Evolutionary conservation across 2,888 invertebrate genomes (phyloP), one percentile per base, ranked within the genome.

Genomic region (Thalpophila matura): DNA sequence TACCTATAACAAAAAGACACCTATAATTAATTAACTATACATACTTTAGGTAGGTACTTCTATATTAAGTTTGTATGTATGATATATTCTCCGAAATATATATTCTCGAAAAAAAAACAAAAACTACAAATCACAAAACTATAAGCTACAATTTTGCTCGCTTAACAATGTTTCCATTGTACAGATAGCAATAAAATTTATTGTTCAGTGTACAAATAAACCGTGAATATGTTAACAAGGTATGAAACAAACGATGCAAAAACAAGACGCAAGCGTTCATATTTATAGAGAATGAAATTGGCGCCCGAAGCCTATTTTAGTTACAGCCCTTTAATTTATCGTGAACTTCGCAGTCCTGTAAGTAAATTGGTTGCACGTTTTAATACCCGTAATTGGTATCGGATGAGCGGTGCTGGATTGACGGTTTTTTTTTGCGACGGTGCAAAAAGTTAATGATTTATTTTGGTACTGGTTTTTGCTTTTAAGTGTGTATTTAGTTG

Each of bases 201-300:
- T 78, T 76, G 64, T 77, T 70, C 63, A 45, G 49, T 68, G 51
- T 70, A 77, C 79, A 81, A 84, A 84, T 83, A 84, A 82, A 84
- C 77, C 74, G 73, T 77, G 62, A 54, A 64, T 66, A 79, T 85
- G 86, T 83, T 89, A 89, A 89, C 87, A 87, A 88, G 87, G 79
- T 79, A 81, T 77, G 75, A 77, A 76, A 77, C 74, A 80, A 82
- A 80, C 74, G 74, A 72, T 65, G 71, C 65, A 66, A 75, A 79
- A 74, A 78, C 69, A 77, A 81, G 79, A 79, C 68, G 51, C 66
- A 63, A 77, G 60, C 46, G 53, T 42, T 77, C 66, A 85, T 88
- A 90, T 90, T 90, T 91, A 89, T 89, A 84, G 86, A 77, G 68
- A 76, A 75, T 57, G 61, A 86, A 89, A 90, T 89, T 89, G 74